phyloP scores from a whole-genome alignment of 1,140 invertebrate species.

The Batillaria attramentaria region DNA sequence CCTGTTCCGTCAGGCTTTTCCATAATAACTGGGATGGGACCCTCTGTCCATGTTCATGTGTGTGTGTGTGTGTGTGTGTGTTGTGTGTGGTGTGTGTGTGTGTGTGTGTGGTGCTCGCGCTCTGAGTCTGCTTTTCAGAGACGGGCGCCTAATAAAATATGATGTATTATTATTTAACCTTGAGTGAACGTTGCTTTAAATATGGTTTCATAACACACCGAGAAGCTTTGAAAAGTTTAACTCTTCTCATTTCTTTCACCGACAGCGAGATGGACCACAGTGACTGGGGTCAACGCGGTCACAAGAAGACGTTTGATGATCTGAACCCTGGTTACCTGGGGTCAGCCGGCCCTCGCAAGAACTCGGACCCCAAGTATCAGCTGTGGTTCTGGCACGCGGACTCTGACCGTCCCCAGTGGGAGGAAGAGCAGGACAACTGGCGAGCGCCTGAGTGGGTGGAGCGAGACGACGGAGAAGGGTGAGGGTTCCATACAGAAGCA shows the following conservation, averaged over 20 bases:
- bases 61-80: too few species aligned
- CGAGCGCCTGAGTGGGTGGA: constrained; percentile 25
- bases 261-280: background rate
- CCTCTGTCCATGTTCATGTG: too few species aligned
- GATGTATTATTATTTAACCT: background rate
- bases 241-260: too few species aligned
- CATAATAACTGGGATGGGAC: too few species aligned
- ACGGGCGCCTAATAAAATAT: background rate
- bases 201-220: background rate
- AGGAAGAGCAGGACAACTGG: constrained; percentile 16
- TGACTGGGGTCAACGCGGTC: background rate
- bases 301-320: constrained; percentile 25
- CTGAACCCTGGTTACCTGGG: constrained; percentile 2
- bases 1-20: too few species aligned
- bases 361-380: constrained; percentile 19
- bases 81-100: too few species aligned
- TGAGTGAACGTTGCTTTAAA: background rate
- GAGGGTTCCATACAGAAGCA: too few species aligned
- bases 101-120: too few species aligned
- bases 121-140: too few species aligned
- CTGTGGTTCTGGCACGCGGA: constrained; percentile 40
- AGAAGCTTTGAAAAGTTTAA: background rate
- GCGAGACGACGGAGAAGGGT: constrained; percentile 25
- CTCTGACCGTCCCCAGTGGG: constrained; percentile 27
- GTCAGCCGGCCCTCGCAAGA: background rate